phyloP scores from a whole-genome alignment of 1,140 invertebrate species.

The Drosophila pachea region DNA sequence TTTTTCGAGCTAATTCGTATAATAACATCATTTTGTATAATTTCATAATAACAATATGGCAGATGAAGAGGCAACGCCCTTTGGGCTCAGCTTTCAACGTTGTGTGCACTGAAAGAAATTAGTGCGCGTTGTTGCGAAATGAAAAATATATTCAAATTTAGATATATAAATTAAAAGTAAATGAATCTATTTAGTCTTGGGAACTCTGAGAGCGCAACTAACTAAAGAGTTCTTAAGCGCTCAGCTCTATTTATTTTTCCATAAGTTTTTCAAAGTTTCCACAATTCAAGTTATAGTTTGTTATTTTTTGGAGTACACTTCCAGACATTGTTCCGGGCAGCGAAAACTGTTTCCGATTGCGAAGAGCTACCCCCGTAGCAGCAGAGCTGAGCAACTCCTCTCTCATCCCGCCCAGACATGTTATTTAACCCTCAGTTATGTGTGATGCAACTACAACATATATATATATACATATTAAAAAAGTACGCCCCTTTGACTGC shows the following conservation, averaged over 20 bases:
- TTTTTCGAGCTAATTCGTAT: constrained; percentile 48
- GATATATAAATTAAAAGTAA: not conserved
- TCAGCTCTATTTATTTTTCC: not conserved
- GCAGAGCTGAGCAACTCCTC: constrained; percentile 1
- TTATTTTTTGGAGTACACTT: constrained; percentile 20
- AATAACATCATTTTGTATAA: constrained; percentile 60
- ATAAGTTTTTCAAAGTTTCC: not conserved
- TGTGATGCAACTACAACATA: constrained; percentile 22
- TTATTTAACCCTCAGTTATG: constrained; percentile 66
- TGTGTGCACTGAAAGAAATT: not conserved
- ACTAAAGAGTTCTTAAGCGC: no score
- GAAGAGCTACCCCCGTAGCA: constrained; percentile 22
- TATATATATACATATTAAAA: not conserved
- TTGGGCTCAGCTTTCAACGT: not conserved
- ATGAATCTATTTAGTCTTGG: not conserved
- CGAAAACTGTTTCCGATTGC: constrained; percentile 71
- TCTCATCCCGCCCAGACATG: constrained; percentile 8
- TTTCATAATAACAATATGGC: constrained; percentile 53
- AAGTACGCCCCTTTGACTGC: constrained; percentile 55
- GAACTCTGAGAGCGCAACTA: no score
- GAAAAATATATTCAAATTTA: not conserved
- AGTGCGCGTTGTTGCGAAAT: not conserved
- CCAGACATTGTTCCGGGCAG: constrained; percentile 57
- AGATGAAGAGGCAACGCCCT: constrained; percentile 38
- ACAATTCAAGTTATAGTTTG: not conserved